Conservation (phyloP, 2,888 invertebrate genomes). For the Rhabditoides inermis region DNA sequence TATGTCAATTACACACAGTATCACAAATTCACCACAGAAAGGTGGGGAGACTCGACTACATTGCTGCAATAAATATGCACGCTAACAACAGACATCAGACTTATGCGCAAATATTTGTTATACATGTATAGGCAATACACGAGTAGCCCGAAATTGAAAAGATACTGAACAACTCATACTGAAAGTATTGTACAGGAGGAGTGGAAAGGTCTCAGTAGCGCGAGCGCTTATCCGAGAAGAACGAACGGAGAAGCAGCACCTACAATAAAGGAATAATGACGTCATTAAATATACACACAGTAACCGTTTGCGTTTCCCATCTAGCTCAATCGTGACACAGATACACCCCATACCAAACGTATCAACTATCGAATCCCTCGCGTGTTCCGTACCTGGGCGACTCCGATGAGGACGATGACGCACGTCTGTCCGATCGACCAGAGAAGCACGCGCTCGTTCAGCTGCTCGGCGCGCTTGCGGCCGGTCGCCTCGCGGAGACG, state of each 20-base stretch:
- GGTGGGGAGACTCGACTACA: too few species aligned
- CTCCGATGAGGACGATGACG: constrained; percentile 74
- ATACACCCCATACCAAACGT: too few species aligned
- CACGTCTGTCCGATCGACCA: constrained; percentile 85
- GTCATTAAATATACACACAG: neutral
- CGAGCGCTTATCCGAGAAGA: constrained; percentile 49
- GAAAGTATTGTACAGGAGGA: too few species aligned
- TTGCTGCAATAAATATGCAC: too few species aligned
- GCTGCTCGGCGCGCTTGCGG: constrained; percentile 85
- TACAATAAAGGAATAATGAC: constrained; percentile 3
- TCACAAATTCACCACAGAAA: too few species aligned
- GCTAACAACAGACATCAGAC: too few species aligned
- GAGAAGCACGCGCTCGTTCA: constrained; percentile 83
- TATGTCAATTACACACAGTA: too few species aligned
- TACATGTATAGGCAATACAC: too few species aligned
- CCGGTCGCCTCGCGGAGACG: constrained; percentile 86
- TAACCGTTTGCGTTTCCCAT: neutral
- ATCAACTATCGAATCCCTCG: neutral
- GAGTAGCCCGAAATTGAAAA: too few species aligned
- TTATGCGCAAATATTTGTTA: too few species aligned
- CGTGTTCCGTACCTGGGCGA: constrained; percentile 72
- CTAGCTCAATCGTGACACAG: neutral
- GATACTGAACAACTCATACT: too few species aligned
- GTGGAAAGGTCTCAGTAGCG: too few species aligned
- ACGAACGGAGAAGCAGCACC: constrained; percentile 41